These are phyloP conservation scores for Yoshiicerus persimilis DNA, from an alignment of 1,140 invertebrate genomes.

Conservation along the genomic window DNA sequence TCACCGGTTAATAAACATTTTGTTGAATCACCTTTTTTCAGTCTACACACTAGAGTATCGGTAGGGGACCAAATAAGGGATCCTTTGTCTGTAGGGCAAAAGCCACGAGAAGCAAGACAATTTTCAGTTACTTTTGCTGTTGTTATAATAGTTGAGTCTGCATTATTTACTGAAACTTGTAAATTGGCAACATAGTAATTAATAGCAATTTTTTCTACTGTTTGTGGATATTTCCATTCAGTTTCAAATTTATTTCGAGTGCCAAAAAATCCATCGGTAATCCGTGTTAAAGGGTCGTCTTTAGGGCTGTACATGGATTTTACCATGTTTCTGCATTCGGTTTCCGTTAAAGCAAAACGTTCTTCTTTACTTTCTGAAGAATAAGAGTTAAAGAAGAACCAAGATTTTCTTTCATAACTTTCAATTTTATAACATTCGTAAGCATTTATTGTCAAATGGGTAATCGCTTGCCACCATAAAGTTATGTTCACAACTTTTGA, in stretches of 20 bases:
- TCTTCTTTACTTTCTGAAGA: background rate
- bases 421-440: background rate
- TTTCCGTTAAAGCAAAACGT: background rate
- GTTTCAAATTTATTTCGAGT: background rate
- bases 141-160: background rate
- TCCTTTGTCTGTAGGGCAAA: background rate
- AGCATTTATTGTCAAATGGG: background rate
- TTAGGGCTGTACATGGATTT: background rate
- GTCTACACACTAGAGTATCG: background rate
- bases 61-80: background rate
- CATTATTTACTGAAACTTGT: background rate
- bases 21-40: background rate
- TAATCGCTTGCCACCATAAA: background rate
- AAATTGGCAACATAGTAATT: background rate
- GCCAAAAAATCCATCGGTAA: background rate
- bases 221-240: background rate
- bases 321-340: too few relatives aligned
- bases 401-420: background rate
- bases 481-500: background rate
- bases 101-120: background rate
- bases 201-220: background rate
- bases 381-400: background rate
- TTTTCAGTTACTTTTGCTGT: background rate
- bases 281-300: background rate
- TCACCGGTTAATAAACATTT: background rate